Conservation (phyloP, 2,113 vertebrate genomes). For the Nothobranchius furzeri region DNA sequence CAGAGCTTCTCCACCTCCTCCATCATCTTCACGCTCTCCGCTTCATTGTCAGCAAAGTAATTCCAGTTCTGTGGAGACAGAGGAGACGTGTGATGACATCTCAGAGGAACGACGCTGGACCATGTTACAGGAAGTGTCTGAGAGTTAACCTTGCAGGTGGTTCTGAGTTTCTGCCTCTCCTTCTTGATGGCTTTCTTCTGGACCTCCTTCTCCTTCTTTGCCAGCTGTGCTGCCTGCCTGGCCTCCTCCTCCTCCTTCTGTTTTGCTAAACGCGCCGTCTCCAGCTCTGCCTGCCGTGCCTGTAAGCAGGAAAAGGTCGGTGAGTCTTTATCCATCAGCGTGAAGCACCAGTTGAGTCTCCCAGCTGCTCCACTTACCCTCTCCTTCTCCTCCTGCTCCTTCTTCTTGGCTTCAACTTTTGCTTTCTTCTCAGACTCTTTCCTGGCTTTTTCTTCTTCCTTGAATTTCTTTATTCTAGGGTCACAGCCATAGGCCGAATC, state of each 20-base stretch:
- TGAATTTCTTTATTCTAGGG: slow-evolving; percentile 98
- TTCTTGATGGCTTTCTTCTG: slow-evolving; percentile 99
- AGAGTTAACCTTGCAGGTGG: slow-evolving; percentile 88
- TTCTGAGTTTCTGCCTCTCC: slow-evolving; percentile 95
- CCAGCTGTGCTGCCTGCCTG: slow-evolving; percentile 87
- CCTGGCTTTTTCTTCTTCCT: slow-evolving; percentile 96
- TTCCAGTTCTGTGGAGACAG: slow-evolving; percentile 87
- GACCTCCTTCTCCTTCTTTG: slow-evolving; percentile 97
- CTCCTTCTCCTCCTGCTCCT: slow-evolving; percentile 94
- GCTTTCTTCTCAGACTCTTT: slow-evolving; percentile 99
- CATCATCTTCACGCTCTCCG: slow-evolving; percentile 96
- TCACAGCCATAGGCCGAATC: slow-evolving; percentile 95
- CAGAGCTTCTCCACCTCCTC: slow-evolving; percentile 98
- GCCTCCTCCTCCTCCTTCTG: slow-evolving; percentile 96
- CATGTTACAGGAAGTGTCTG: neutral
- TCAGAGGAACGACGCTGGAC: too few relatives aligned
- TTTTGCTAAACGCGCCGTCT: slow-evolving; percentile 87
- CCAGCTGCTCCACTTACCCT: slow-evolving; percentile 78
- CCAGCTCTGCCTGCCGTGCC: slow-evolving; percentile 92
- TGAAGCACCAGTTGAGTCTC: too few relatives aligned
- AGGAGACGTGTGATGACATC: too few relatives aligned
- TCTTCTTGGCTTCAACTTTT: slow-evolving; percentile 93
- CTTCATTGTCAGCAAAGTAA: slow-evolving; percentile 93
- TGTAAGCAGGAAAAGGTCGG: slow-evolving; percentile 41
- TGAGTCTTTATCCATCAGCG: too few relatives aligned